phyloP scores from a whole-genome alignment of 2,797 vertebrate species.

The Scolopax rusticola region DNA sequence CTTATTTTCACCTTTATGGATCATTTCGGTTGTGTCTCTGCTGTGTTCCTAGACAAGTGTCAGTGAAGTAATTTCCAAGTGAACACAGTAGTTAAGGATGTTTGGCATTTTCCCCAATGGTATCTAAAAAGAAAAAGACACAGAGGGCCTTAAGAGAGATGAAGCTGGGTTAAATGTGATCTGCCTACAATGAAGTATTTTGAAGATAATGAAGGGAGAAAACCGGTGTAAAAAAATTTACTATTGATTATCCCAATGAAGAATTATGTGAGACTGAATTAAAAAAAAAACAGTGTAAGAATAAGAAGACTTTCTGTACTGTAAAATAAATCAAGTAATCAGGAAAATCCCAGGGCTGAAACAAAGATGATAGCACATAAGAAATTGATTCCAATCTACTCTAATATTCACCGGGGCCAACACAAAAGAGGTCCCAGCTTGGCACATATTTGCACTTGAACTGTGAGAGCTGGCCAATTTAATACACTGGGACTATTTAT shows the following conservation, averaged over 20 bases:
- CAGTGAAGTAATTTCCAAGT: slow-evolving; percentile 45
- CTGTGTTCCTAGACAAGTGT: slow-evolving; percentile 12
- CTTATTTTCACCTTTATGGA: slow-evolving; percentile 69
- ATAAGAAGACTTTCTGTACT: background rate
- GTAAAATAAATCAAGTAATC: background rate
- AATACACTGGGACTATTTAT: background rate
- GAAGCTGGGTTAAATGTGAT: background rate
- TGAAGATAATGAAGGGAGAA: slow-evolving; percentile 20
- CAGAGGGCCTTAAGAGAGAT: background rate
- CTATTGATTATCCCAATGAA: background rate
- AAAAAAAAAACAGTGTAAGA: background rate
- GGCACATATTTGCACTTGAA: background rate
- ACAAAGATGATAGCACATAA: background rate
- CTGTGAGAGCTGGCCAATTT: background rate
- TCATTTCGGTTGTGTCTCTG: slow-evolving; percentile 48
- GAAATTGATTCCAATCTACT: background rate
- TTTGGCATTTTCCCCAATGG: slow-evolving; percentile 9
- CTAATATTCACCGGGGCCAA: background rate
- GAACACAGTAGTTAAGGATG: background rate
- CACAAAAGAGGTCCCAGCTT: background rate
- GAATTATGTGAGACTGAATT: background rate
- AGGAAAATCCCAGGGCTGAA: background rate
- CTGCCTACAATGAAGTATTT: background rate
- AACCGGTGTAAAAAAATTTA: background rate
- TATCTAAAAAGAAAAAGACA: slow-evolving; percentile 45